Percentiles rank a stretch among this genome's conserved stretches.
Conservation (phyloP, 2,113 vertebrate genomes). For the Dipodomys ordii region DNA sequence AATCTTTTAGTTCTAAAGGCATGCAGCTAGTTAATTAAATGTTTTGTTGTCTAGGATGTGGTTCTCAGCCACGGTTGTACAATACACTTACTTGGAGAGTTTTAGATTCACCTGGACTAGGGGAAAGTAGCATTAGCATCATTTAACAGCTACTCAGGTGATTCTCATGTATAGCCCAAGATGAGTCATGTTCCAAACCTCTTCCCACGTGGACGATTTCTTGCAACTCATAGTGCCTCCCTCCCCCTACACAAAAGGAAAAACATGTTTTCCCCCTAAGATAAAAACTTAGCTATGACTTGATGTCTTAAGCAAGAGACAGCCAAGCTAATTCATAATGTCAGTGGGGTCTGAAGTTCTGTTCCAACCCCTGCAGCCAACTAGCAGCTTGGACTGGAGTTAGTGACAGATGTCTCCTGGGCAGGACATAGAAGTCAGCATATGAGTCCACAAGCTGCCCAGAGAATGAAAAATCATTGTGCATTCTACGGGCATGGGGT, state of each 20-base stretch:
- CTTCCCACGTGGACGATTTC: neutral
- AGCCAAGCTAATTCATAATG: neutral
- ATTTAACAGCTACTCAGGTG: neutral
- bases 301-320: neutral
- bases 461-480: neutral
- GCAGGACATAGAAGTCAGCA: slow-evolving; percentile 19
- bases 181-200: accelerated
- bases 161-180: too few relatives aligned
- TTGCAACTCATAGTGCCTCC: neutral
- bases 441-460: neutral
- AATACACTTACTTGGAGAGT: neutral
- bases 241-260: too few relatives aligned
- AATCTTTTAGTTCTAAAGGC: neutral
- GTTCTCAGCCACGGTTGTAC: neutral
- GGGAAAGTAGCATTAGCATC: neutral
- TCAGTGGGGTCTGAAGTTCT: neutral
- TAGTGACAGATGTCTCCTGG: slow-evolving; percentile 1
- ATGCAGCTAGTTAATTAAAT: neutral
- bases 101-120: neutral
- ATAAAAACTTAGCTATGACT: neutral
- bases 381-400: neutral
- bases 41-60: neutral
- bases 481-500: neutral
- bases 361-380: neutral
- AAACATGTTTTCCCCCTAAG: neutral